Evolutionary conservation across 2,113 vertebrate genomes (phyloP).

Genomic region (Madoqua kirkii): DNA sequence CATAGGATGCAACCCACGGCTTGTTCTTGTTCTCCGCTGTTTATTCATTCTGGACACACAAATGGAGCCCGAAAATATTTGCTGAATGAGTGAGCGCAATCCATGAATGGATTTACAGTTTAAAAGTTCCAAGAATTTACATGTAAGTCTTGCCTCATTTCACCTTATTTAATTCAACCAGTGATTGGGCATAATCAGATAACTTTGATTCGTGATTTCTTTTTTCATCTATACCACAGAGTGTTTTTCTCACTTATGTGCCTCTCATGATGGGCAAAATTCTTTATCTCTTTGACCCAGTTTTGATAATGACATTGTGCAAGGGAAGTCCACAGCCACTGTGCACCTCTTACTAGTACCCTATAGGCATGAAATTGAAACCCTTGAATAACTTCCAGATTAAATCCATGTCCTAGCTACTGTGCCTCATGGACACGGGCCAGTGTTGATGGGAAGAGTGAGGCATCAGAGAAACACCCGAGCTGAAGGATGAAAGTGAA

Average conservation of each 20-base stretch:
- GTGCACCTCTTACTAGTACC: not conserved
- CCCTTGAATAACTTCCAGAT: not conserved
- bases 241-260: not conserved
- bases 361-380: not conserved
- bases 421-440: not conserved
- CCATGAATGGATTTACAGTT: not conserved
- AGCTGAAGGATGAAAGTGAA: not conserved
- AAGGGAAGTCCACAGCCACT: not conserved
- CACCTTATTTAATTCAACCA: not conserved
- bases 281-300: not conserved
- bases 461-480: not conserved
- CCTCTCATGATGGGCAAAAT: not conserved
- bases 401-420: not conserved
- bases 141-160: not conserved
- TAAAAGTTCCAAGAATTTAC: not conserved
- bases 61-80: not conserved
- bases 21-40: not conserved
- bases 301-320: not conserved
- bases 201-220: not conserved
- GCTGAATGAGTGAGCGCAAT: not conserved
- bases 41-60: not conserved
- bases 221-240: not conserved
- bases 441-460: not conserved
- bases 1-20: rapidly evolving
- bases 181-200: not conserved